Percentiles rank a stretch among this genome's conserved stretches.
Conservation (phyloP, 1,140 invertebrate species). For the Drosophila ohnishii region DNA sequence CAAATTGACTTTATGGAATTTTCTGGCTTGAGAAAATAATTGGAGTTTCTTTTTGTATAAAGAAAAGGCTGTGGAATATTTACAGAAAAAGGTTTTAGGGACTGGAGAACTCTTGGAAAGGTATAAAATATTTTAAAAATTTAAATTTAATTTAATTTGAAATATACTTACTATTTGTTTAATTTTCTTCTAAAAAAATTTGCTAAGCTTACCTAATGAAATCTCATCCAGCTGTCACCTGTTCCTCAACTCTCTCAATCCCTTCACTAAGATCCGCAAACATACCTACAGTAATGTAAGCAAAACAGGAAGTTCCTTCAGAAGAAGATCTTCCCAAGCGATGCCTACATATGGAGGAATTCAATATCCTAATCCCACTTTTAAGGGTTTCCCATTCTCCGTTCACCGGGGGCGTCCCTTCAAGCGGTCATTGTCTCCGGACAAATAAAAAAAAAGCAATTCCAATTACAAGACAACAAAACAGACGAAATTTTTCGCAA, state of each 20-base stretch:
- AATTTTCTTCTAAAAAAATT: neutral
- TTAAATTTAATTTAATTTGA: too few relatives aligned
- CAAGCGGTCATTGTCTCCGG: slow-evolving; percentile 56
- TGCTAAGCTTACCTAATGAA: neutral
- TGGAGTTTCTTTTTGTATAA: neutral
- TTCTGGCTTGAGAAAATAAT: neutral
- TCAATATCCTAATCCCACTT: slow-evolving; percentile 37
- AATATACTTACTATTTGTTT: neutral
- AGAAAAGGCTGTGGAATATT: neutral
- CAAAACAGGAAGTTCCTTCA: slow-evolving; percentile 38
- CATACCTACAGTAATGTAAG: slow-evolving; percentile 14
- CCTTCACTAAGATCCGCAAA: slow-evolving; percentile 22
- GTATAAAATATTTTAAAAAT: too few relatives aligned
- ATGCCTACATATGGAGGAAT: slow-evolving; percentile 15
- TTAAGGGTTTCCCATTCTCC: slow-evolving; percentile 40
- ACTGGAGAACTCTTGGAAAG: neutral
- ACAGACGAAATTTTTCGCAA: slow-evolving; percentile 67
- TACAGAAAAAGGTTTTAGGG: too few relatives aligned
- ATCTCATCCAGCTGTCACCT: slow-evolving; percentile 10
- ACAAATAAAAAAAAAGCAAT: slow-evolving; percentile 63
- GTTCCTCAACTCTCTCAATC: slow-evolving; percentile 5
- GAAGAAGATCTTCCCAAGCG: slow-evolving; percentile 43
- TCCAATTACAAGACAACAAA: slow-evolving; percentile 66
- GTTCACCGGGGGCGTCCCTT: slow-evolving; percentile 37
- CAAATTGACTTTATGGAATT: slow-evolving; percentile 1